phyloP scores from a whole-genome alignment of 2,113 vertebrate genomes.

The Pithys albifrons region DNA sequence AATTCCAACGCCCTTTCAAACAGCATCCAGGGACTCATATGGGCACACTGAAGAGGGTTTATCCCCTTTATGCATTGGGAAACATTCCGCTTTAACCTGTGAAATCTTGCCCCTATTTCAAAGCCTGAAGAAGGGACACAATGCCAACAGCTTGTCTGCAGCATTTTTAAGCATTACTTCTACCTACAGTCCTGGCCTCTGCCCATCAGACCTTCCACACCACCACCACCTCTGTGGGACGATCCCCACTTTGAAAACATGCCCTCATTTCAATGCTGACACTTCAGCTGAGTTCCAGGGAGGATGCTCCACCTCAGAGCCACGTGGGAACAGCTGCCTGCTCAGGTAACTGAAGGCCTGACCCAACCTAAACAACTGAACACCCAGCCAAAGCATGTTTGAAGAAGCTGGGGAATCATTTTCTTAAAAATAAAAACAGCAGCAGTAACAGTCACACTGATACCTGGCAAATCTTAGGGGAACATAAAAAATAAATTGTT shows the following conservation, averaged over 20 bases:
- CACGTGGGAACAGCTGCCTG: rapidly evolving
- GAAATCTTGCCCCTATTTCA: neutral
- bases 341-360: neutral
- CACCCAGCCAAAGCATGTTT: rapidly evolving
- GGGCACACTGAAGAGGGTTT: neutral
- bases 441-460: neutral
- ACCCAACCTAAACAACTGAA: neutral
- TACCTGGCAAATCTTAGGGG: neutral
- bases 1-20: neutral
- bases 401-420: neutral
- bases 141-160: rapidly evolving
- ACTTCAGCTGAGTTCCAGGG: rapidly evolving
- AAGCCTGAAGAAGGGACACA: rapidly evolving
- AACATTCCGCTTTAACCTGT: neutral
- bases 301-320: neutral
- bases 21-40: neutral
- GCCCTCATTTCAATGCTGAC: rapidly evolving
- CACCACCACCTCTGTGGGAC: rapidly evolving
- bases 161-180: neutral
- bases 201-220: neutral
- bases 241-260: neutral
- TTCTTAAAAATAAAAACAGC: neutral
- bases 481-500: neutral
- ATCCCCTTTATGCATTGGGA: neutral
- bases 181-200: neutral